Evolutionary conservation across 2,113 vertebrate genomes (phyloP), one percentile per base, ranked within the genome.

Genomic region (Lagopus leucura): DNA sequence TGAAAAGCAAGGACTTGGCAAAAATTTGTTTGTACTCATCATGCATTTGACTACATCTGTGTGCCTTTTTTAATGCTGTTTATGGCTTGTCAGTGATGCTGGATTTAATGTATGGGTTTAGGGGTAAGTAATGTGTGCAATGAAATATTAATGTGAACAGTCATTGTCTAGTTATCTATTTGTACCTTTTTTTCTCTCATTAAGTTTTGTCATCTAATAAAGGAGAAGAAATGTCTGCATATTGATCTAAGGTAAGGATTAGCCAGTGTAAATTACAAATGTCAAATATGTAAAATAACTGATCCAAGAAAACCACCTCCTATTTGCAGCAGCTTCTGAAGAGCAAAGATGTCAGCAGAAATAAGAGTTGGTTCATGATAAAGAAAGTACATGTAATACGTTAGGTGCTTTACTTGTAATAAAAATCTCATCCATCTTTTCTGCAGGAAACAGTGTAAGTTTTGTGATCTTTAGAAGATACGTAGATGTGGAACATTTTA

Each of bases 111-210:
- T 72, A 52, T 91, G 52, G 25, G 28, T 83, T 71, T 88, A 42
- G 25, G 43, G 54, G n/a, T 78, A 77, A 81, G 48, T 76, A 89
- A 34, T 7, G 7, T 32, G 4, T 67, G 25, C 65, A 86, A 88
- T 92, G 42, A 48, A 95, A 60, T 85, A 82, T 91, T 91, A 83
- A 86, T 75, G 28, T 71, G 77, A 86, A 73, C n/a, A 67, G 69
- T 71, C 86, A 88, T 74, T 90, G 67, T 83, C 79, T 67, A 30
- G 74, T 77, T 94, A 88, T 60, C 52, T 86, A 34, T 83, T 83
- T 90, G 60, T 83, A 81, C 18, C 10, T 86, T 55, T 85, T 57
- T 78, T 82, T 69, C 38, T 86, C 12, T 81, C 28, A 40, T 78
- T 75, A 81, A 52, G 64, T 72, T 47, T 82, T 72, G 43, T 76